Evolutionary conservation across 2,888 invertebrate species (phyloP), one percentile per base, ranked within the genome.

Genomic region (Ectropis crepuscularia): DNA sequence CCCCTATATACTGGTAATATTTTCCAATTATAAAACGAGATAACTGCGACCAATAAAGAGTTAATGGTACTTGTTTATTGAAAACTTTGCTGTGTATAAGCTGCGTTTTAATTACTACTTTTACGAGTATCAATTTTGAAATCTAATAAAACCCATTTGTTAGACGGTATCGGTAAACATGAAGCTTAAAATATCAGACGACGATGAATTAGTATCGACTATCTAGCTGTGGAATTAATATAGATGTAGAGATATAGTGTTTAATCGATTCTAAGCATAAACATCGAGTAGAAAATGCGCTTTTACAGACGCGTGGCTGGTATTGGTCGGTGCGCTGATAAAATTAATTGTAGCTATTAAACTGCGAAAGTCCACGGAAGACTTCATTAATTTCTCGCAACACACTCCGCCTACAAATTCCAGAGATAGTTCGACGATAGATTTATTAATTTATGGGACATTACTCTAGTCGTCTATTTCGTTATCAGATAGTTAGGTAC

Each of bases 291-390:
- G 50, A 62, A 63, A 66, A 59, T 12, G 47, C 49, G 53, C 6
- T 57, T 60, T 63, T 63, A 63, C 60, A 61, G 49, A 53, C 60
- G 65, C 72, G 75, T 68, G 74, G 72, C 76, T 82, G 55, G 46
- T 61, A 61, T 86, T 83, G 77, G 75, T 75, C 81, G 87, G 83
- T 83, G 84, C 88, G 85, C 85, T 87, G 91, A 90, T 92, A 89
- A 90, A 88, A 91, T 91, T 91, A 90, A 91, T 90, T 80, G 87
- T 80, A 10, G 79, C 89, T 83, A 91, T 92, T 90, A 90, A 89
- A 89, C 80, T 81, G 86, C 88, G 88, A 89, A 90, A 87, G 86
- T 86, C 86, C 77, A 78, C 84, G 86, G 86, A 91, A 90, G 89
- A 90, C 88, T 91, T 90, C 89, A 91, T 92, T 91, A 90, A 91